Evolutionary conservation across 2,113 vertebrate species (phyloP), one percentile per base, ranked within the genome.

Genomic region (Platycercus adscitus): DNA sequence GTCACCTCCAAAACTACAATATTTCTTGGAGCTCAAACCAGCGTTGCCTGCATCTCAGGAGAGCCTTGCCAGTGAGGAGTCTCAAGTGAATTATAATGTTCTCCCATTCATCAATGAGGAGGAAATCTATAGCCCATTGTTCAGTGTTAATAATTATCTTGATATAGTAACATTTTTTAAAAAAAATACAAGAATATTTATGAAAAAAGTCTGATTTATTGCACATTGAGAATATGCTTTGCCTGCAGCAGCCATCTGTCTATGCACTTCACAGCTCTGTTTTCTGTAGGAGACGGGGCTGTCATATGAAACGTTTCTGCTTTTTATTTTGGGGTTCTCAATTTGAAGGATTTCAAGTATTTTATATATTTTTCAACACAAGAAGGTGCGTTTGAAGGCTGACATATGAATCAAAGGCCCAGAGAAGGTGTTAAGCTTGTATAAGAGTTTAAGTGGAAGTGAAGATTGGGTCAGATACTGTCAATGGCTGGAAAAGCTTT

Each of bases 231-330:
- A 96, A 93, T 95, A 96, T 78, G 96, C 93, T 96, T 95, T 91
- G 88, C 96, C 95, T 95, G 87, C 84, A 96, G 79, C 90, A 94
- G 85, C 97, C 97, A 97, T 97, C 97, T 97, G 96, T 93, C 90
- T 90, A 33, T 39, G 92, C 47, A 93, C 80, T 94, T 96, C 93
- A 95, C 77, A 93, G 92, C 52, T 93, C 93, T 95, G 95, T 94
- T 95, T 97, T 96, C 91, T 82, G 81, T 85, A 47, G 93, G 77
- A 96, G 91, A 93, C 79, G 90, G 92, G 92, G 86, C 92, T 96
- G 93, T 95, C 95, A 87, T 75, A 72, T 28, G 70, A 94, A 95
- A 91, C 43, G 11, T 86, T 96, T 93, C 79, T 92, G 73, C 79
- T 95, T 86, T 93, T 97, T 92, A 96, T 95, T 97, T 95, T 95